Percentiles rank a stretch among this genome's conserved stretches.
Evolutionary conservation across 2,113 vertebrate species (phyloP).

Genomic region (Pygoscelis adeliae): DNA sequence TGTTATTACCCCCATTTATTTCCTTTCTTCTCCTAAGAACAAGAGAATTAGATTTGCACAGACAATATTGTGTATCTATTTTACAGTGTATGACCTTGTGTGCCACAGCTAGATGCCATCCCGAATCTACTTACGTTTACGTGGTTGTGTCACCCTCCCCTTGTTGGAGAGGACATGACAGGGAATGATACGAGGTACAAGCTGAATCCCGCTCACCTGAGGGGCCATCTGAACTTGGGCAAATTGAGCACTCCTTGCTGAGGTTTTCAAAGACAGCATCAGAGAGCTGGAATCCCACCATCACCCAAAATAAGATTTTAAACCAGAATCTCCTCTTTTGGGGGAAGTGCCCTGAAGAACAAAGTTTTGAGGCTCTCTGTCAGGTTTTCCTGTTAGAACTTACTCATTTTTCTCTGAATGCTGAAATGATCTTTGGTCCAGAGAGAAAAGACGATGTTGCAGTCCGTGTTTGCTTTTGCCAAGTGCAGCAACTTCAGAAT

Average conservation of each 20-base stretch:
- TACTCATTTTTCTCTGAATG: not conserved
- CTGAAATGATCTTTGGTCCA: not conserved
- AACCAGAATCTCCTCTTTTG: not conserved
- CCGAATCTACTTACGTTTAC: not conserved
- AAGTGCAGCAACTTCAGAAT: not conserved
- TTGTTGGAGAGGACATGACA: not conserved
- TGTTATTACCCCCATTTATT: not conserved
- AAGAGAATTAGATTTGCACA: not conserved
- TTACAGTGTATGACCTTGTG: not conserved
- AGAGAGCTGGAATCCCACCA: not conserved
- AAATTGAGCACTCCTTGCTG: not conserved
- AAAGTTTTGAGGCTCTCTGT: not conserved
- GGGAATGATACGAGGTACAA: accelerated
- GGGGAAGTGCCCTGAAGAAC: not conserved
- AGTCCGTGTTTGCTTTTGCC: not conserved
- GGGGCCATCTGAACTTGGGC: not conserved
- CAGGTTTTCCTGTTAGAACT: not conserved
- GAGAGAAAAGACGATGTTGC: accelerated
- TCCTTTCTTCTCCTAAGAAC: not conserved
- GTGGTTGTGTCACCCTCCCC: not conserved
- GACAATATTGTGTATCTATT: accelerated
- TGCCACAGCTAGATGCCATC: not conserved
- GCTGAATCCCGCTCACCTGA: not conserved
- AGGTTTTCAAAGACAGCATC: not conserved
- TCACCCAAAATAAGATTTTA: not conserved